A percentile compares a stretch with the other conserved stretches of the same genome.
Evolutionary conservation across 2,888 invertebrate species (phyloP).

Genomic region (Laspeyria flexula): DNA sequence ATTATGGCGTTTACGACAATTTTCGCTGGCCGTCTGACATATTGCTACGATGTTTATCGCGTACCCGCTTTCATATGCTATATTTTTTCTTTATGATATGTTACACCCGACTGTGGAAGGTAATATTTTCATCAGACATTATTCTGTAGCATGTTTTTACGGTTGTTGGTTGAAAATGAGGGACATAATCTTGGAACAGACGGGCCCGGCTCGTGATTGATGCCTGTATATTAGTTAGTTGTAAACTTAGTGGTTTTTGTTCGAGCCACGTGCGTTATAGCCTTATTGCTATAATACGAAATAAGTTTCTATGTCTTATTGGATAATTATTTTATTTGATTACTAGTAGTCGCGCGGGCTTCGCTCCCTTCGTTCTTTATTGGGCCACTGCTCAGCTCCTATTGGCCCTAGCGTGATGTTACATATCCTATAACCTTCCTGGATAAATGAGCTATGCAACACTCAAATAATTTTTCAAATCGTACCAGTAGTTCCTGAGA

Average conservation of each 20-base stretch:
- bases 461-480: no score
- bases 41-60: conserved; percentile 57
- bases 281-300: no score
- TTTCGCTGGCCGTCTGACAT: conserved; percentile 55
- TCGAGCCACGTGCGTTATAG: background rate
- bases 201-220: conserved; percentile 35
- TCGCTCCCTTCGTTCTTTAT: no score
- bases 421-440: no score
- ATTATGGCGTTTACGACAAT: conserved; percentile 57
- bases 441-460: no score
- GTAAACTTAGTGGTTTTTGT: background rate
- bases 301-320: conserved; percentile 18
- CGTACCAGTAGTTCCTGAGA: no score
- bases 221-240: conserved; percentile 27
- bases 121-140: conserved; percentile 61
- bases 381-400: no score
- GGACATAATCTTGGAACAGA: conserved; percentile 32
- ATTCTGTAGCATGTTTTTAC: conserved; percentile 40
- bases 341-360: no score
- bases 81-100: conserved; percentile 56
- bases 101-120: conserved; percentile 48
- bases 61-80: conserved; percentile 48
- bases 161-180: conserved; percentile 38
- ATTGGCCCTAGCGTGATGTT: no score
- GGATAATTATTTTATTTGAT: no score